Evolutionary conservation across 2,113 vertebrate species (phyloP), one percentile per base, ranked within the genome.

Genomic region (Oncorhynchus tshawytscha): DNA sequence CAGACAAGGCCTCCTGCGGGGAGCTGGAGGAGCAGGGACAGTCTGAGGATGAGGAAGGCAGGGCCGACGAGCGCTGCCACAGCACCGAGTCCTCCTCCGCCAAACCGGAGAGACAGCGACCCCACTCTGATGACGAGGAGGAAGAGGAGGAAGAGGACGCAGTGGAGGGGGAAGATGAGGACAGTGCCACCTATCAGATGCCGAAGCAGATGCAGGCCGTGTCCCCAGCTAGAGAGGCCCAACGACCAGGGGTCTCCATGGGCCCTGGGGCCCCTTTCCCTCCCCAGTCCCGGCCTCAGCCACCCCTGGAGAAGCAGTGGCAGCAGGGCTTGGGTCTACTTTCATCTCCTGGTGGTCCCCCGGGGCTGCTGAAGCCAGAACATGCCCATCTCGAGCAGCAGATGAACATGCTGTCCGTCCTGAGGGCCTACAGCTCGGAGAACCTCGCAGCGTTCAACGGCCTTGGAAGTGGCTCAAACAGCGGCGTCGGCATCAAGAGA

Each of bases 401-500:
- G 82, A 93, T 97, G 93, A 98, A 94, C 94, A 96, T 99, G 97
- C 93, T 99, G 86, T 99, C 98, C 67, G 98, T 98, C 88, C 95
- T 99, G 84, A 93, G 97, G 94, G 97, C 97, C 91, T 99, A 98
- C 93, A 96, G 96, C 90, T 94, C 95, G 27, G 98, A 98, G 87
- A 94, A 94, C 94, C 93, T 98, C 81, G 95, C 96, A 71, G 93
- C 96, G 84, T 99, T 97, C 94, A 98, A 98, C 45, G 97, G 97
- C 92, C 94, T 99, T 88, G 94, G 95, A 78, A 93, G 94, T 78
- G 95, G 93, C 90, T 92, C 95, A 91, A 93, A 92, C 88, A 91
- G 84, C 80, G 73, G 49, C 81, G 95, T 95, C 88, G 95, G 93
- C 93, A 93, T 96, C 94, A 99, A 99, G 95, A 96, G 97, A 95